These are phyloP conservation scores for Danio choprae DNA, from an alignment of 2,797 vertebrate genomes.

Conservation along the genomic window DNA sequence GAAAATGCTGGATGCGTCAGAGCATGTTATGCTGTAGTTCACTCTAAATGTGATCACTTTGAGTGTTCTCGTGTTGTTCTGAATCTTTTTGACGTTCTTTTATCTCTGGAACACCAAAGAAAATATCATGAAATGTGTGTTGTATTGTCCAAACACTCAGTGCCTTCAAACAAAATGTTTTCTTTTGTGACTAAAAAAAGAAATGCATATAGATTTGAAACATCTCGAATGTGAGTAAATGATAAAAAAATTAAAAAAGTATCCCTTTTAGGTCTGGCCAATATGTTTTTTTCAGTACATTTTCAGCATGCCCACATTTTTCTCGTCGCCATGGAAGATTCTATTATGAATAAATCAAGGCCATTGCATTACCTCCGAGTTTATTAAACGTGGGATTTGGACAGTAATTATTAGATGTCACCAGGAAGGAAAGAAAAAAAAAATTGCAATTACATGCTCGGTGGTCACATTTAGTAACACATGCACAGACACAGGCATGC, in stretches of 20 bases:
- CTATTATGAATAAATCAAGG: slow-evolving; percentile 27
- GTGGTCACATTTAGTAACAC: slow-evolving; percentile 69
- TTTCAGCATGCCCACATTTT: background rate
- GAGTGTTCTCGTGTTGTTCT: background rate
- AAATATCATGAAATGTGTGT: background rate
- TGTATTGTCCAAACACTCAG: background rate
- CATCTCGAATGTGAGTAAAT: background rate
- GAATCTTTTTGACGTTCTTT: background rate
- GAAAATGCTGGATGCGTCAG: background rate
- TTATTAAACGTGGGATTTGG: slow-evolving; percentile 33
- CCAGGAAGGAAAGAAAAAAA: background rate
- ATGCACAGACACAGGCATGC: slow-evolving; percentile 57
- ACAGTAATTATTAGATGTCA: slow-evolving; percentile 29
- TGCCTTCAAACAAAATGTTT: background rate
- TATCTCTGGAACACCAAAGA: background rate
- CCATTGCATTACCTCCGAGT: slow-evolving; percentile 34
- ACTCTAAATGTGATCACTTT: background rate
- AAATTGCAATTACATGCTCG: slow-evolving; percentile 61
- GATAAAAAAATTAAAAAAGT: background rate
- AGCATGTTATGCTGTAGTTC: background rate
- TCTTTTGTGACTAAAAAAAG: background rate
- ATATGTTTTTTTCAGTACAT: background rate
- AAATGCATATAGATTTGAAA: background rate
- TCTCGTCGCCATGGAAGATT: slow-evolving; percentile 13
- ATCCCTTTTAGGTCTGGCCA: background rate